These are phyloP conservation scores for Theodoxus fluviatilis DNA, from an alignment of 2,888 invertebrate species.

Conservation along the genomic window DNA sequence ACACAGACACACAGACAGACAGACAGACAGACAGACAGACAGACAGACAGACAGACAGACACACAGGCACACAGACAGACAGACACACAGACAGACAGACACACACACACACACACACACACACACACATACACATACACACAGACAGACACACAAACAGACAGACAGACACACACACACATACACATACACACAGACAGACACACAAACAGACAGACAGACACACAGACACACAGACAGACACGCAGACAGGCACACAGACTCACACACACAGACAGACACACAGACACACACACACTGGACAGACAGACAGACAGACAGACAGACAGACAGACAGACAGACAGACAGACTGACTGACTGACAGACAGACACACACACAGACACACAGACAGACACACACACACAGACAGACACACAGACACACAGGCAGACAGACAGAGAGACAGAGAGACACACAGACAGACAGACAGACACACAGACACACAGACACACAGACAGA, in stretches of 20 bases:
- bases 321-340: too few species aligned
- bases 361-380: too few species aligned
- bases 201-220: neutral
- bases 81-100: neutral
- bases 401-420: too few species aligned
- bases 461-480: too few species aligned
- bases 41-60: neutral
- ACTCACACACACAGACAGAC: conserved; percentile 27
- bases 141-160: neutral
- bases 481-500: too few species aligned
- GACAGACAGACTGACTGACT: too few species aligned
- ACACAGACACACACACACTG: conserved; percentile 1
- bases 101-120: conserved; percentile 9
- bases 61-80: conserved; percentile 2
- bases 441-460: too few species aligned
- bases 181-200: neutral
- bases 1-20: conserved; percentile 6
- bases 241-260: neutral
- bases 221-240: neutral
- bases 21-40: conserved; percentile 10
- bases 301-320: neutral
- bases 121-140: conserved; percentile 13
- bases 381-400: too few species aligned
- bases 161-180: neutral
- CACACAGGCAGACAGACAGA: too few species aligned